Base-by-base conservation (phyloP, 1,140 invertebrate species). In the Drosophila nasuta region DNA sequence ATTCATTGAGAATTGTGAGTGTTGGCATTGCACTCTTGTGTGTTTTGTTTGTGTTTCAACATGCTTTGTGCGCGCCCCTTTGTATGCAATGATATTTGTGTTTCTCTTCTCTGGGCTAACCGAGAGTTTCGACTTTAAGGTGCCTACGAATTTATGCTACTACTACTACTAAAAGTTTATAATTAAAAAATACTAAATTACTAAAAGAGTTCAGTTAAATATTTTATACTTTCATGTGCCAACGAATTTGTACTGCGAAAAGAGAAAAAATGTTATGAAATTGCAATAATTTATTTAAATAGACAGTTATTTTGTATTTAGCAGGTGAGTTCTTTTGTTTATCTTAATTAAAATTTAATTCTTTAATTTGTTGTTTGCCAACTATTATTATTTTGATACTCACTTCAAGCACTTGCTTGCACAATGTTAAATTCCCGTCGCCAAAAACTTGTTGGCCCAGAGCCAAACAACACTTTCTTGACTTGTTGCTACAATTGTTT, bases 401-500 rank as follows among this genome's bases (percentile, higher is more conserved):
- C 28, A 6, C 7, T 30, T 7, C 17, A 56, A 62, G n/a, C 59
- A 33, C 70, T 71, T 72, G 30, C 35, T 30, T 33, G 25, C 35
- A 58, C 45, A 52, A 28, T 43, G 46, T 54, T 58, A 62, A 63
- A 57, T 48, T 62, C 43, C 7, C 17, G 17, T 41, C 13, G 30
- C 11, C 57, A 13, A 8, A 45, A 59, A 4, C 7, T 41, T 11
- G 6, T 59, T 71, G 68, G 60, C 68, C 25, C 10, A 30, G 10
- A n/a, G 70, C 58, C 70, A 77, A 25, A 25, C 3, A 25, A 77
- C 20, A 49, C 41, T 70, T 65, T 20, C 41, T 30, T 46, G 66
- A 81, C 66, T 65, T 68, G 59, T 54, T 54, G 41, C 57, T 45
- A 49, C 63, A 74, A 74, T 74, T 74, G 62, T 43, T 48, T 62